Evolutionary conservation across 2,113 vertebrate species (phyloP).

Genomic region (Brachyhypopomus gauderio): DNA sequence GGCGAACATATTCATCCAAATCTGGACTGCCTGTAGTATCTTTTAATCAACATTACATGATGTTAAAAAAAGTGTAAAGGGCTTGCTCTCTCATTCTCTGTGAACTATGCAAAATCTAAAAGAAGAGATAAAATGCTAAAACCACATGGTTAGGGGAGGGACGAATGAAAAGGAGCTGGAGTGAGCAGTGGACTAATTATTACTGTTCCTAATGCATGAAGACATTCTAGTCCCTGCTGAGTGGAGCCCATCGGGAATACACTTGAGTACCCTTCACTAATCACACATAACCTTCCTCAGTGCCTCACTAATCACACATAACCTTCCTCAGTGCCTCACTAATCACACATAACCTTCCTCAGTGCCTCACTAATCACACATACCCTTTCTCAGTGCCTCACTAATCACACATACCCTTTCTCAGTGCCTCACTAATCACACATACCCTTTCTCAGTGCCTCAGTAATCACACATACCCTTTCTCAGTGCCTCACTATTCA

Average conservation of each 20-base stretch:
- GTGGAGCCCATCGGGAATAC: slow-evolving; percentile 60
- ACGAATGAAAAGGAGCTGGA: slow-evolving; percentile 47
- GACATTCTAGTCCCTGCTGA: slow-evolving; percentile 64
- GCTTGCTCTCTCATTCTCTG: background rate
- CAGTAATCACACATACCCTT: too few relatives aligned
- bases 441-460: too few relatives aligned
- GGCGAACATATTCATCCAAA: slow-evolving; percentile 10
- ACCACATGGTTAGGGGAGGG: background rate
- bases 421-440: too few relatives aligned
- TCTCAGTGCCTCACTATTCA: too few relatives aligned
- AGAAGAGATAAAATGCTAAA: background rate
- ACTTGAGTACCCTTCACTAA: slow-evolving; percentile 20
- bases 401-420: too few relatives aligned
- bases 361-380: too few relatives aligned
- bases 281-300: too few relatives aligned
- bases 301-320: too few relatives aligned
- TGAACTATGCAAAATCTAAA: background rate
- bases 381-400: too few relatives aligned
- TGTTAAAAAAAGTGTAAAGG: background rate
- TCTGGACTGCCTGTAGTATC: background rate
- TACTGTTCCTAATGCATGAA: slow-evolving; percentile 58
- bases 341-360: too few relatives aligned
- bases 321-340: too few relatives aligned
- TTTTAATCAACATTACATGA: slow-evolving; percentile 1
- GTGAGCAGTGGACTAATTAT: slow-evolving; percentile 73